Percentiles rank a stretch among this genome's conserved stretches.
These are phyloP conservation scores for Halocaridina rubra DNA, from an alignment of 2,888 invertebrate species.

Conservation along the genomic window DNA sequence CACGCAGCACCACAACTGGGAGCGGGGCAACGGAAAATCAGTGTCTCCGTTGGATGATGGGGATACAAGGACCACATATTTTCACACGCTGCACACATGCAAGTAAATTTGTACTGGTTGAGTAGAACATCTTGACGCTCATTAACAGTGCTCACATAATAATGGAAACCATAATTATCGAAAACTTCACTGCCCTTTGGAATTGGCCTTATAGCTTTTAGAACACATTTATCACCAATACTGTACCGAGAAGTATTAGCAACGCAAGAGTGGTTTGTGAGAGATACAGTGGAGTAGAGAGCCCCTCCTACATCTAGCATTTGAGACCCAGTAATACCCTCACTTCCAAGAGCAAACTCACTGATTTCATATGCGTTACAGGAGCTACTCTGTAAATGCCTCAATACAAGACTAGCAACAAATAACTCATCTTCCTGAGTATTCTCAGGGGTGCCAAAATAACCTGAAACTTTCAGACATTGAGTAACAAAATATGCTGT, in stretches of 20 bases:
- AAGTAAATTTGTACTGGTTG: slow-evolving; percentile 70
- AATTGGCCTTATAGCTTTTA: slow-evolving; percentile 67
- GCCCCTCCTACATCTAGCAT: slow-evolving; percentile 69
- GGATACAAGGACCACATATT: slow-evolving; percentile 67
- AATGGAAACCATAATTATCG: slow-evolving; percentile 71
- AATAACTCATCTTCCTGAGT: slow-evolving; percentile 64
- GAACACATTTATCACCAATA: slow-evolving; percentile 65
- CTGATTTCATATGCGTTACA: slow-evolving; percentile 72
- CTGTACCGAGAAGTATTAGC: slow-evolving; percentile 70
- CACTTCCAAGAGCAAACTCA: slow-evolving; percentile 65
- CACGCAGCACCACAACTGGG: slow-evolving; percentile 23
- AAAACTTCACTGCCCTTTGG: slow-evolving; percentile 69
- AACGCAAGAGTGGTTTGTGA: slow-evolving; percentile 71
- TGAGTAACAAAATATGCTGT: slow-evolving; percentile 69
- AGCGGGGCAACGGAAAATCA: slow-evolving; percentile 50
- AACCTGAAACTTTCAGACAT: slow-evolving; percentile 67
- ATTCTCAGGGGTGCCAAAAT: slow-evolving; percentile 63
- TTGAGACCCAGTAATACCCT: slow-evolving; percentile 65
- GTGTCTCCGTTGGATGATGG: slow-evolving; percentile 29
- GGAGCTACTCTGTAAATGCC: slow-evolving; percentile 70
- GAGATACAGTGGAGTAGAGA: slow-evolving; percentile 70
- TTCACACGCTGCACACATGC: slow-evolving; percentile 69
- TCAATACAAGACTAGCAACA: slow-evolving; percentile 68
- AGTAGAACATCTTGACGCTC: slow-evolving; percentile 67
- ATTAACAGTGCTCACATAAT: slow-evolving; percentile 66